Evolutionary conservation across 2,113 vertebrate species (phyloP).

Genomic region (Semnornis frantzii): DNA sequence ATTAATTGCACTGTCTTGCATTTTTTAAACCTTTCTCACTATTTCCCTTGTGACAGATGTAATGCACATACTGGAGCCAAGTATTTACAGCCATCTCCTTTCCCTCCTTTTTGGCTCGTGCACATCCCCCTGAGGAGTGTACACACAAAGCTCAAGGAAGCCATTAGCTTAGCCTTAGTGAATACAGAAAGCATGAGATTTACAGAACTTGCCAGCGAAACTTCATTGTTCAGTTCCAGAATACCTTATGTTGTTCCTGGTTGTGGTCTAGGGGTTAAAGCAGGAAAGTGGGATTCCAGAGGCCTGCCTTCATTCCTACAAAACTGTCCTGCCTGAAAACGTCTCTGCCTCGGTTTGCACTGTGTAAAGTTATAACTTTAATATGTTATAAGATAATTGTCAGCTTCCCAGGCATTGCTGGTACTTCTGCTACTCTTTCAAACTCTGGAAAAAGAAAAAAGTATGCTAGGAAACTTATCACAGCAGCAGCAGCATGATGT

Average conservation of each 20-base stretch:
- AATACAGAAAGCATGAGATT: conserved; percentile 52
- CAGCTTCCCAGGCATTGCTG: fast-evolving
- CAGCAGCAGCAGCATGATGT: background rate
- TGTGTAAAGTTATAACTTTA: background rate
- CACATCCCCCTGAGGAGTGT: conserved; percentile 37
- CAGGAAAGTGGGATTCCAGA: background rate
- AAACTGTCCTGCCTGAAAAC: background rate
- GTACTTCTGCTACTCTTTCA: background rate
- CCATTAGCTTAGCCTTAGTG: conserved; percentile 54
- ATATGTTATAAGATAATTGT: too few species aligned
- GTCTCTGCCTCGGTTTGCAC: conserved; percentile 1
- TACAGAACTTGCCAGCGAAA: conserved; percentile 34
- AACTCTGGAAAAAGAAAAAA: background rate
- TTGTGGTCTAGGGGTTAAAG: conserved; percentile 26
- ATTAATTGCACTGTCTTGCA: conserved; percentile 20
- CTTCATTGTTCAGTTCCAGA: conserved; percentile 42
- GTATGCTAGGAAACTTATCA: background rate
- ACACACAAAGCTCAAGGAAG: conserved; percentile 57
- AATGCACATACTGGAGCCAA: conserved; percentile 57
- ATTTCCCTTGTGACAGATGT: conserved; percentile 57
- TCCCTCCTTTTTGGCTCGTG: conserved; percentile 49
- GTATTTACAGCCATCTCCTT: conserved; percentile 63
- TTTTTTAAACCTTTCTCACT: conserved; percentile 40
- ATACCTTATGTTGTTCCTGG: background rate
- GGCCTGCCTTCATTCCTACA: background rate